Conservation (phyloP, 2,113 vertebrate genomes). For the Holacanthus passer region DNA sequence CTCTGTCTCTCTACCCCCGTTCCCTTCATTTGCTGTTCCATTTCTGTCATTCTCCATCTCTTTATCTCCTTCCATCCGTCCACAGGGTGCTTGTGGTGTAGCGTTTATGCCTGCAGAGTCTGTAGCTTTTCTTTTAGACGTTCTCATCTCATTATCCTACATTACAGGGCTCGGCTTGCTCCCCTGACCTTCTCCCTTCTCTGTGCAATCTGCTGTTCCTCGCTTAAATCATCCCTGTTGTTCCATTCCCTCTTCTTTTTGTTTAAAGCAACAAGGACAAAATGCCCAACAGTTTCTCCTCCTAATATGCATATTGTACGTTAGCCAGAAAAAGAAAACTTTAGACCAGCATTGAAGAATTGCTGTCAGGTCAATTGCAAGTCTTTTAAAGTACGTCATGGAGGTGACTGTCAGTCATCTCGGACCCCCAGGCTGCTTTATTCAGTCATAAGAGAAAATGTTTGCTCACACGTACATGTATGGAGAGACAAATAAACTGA, state of each 20-base stretch:
- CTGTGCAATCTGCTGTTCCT: slow-evolving; percentile 47
- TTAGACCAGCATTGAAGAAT: background rate
- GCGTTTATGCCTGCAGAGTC: slow-evolving; percentile 36
- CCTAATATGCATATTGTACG: background rate
- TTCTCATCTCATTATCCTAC: slow-evolving; percentile 61
- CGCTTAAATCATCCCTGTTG: background rate
- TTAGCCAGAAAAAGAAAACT: background rate
- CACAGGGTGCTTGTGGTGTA: slow-evolving; percentile 11
- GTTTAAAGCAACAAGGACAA: background rate
- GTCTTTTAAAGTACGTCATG: background rate
- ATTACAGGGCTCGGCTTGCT: slow-evolving; percentile 41
- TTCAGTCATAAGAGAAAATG: background rate
- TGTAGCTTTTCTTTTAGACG: slow-evolving; percentile 29
- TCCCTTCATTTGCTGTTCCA: slow-evolving; percentile 36
- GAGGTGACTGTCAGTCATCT: background rate
- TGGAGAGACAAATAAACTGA: background rate
- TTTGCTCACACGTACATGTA: background rate
- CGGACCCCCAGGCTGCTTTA: background rate
- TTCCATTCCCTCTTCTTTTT: background rate
- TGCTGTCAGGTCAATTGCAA: background rate
- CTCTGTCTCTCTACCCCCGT: background rate
- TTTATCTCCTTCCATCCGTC: slow-evolving; percentile 15
- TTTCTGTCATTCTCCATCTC: slow-evolving; percentile 36
- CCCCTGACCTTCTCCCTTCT: slow-evolving; percentile 46
- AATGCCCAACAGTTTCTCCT: background rate